Percentiles rank a stretch among this genome's conserved stretches.
These are phyloP conservation scores for Alsophila aescularia DNA, from an alignment of 2,888 invertebrate genomes.

Conservation along the genomic window DNA sequence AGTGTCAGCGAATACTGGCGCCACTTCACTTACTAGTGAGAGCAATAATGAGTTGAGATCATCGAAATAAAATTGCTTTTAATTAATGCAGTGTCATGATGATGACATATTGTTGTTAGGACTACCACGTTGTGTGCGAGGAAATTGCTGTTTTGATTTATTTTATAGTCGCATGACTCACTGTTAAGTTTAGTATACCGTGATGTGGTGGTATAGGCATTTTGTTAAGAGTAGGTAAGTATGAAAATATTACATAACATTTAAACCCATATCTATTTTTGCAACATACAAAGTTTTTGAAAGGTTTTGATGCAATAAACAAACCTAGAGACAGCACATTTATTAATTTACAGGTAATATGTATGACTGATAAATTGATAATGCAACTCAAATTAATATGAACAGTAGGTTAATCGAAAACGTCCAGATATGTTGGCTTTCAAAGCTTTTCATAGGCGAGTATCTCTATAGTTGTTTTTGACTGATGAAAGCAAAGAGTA, in stretches of 20 bases:
- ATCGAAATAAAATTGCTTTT: slow-evolving; percentile 20
- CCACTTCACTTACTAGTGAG: slow-evolving; percentile 17
- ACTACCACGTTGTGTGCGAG: slow-evolving; percentile 11
- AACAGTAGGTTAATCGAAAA: no score
- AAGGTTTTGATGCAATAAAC: no score
- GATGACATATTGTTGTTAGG: slow-evolving; percentile 11
- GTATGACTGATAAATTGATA: no score
- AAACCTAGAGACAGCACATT: no score
- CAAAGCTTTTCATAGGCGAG: no score
- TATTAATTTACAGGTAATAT: no score
- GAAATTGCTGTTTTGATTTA: not conserved
- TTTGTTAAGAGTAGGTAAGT: not conserved
- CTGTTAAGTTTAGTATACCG: not conserved
- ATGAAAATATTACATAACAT: no score
- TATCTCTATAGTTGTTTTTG: not conserved
- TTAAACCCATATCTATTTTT: no score
- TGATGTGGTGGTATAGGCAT: not conserved
- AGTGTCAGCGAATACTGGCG: slow-evolving; percentile 4
- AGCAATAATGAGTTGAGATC: slow-evolving; percentile 7
- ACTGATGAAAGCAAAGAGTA: not conserved
- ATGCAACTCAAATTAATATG: no score
- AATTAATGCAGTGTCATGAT: slow-evolving; percentile 10
- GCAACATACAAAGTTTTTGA: no score
- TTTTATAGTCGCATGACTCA: slow-evolving; percentile 11
- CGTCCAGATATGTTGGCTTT: not conserved